Conservation (phyloP, 2,797 vertebrate species). For the Rousettus madagascariensis region DNA sequence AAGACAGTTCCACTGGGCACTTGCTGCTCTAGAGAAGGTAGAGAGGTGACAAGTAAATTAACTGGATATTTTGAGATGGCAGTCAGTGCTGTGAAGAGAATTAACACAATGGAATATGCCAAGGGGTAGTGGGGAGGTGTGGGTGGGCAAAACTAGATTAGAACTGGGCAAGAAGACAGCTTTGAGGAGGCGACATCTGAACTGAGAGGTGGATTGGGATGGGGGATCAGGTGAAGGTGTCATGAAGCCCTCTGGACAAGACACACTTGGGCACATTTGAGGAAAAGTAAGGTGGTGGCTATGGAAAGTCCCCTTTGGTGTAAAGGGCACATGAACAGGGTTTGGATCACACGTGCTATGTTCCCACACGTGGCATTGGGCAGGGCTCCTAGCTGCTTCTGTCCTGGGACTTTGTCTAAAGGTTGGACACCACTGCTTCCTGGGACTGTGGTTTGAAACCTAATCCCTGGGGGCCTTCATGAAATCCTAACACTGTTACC, state of each 20-base stretch:
- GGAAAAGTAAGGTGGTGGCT: background rate
- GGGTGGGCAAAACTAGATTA: background rate
- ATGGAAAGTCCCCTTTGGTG: background rate
- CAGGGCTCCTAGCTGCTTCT: background rate
- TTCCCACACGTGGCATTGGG: background rate
- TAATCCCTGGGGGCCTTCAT: background rate
- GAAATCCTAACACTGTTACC: background rate
- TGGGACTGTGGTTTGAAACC: background rate
- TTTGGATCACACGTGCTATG: background rate
- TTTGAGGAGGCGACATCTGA: background rate
- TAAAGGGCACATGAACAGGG: background rate
- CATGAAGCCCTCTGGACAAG: background rate
- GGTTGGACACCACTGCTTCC: background rate
- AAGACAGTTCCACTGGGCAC: background rate
- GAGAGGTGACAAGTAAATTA: background rate
- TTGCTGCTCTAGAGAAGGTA: background rate
- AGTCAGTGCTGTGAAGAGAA: background rate
- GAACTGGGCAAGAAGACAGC: background rate
- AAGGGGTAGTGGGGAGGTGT: no score
- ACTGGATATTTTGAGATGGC: background rate
- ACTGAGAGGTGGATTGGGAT: background rate
- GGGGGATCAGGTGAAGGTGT: no score
- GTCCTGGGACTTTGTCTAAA: background rate
- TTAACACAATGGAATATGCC: background rate
- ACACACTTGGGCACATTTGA: background rate